Evolutionary conservation across 2,113 vertebrate species (phyloP), one percentile per base, ranked within the genome.

Genomic region (Nyctereutes procyonoides): DNA sequence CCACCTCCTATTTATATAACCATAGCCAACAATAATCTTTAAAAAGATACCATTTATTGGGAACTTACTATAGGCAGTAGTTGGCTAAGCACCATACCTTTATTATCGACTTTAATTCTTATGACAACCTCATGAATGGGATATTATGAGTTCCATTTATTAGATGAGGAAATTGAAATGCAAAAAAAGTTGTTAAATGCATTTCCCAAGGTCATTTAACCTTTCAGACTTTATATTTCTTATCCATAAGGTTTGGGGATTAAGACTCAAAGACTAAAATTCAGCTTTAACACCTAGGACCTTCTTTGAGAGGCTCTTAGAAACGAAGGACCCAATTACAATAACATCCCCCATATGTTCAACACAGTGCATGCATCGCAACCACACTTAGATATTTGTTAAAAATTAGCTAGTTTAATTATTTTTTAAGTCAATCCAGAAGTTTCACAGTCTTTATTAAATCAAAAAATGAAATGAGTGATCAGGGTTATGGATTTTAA

Each of bases 381-480:
- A 24, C 77, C 51, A 55, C 56, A 60, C 84, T 7, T 24, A 90
- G 60, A 7, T 73, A 94, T 60, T 88, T 94, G 71, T 80, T 85
- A n/a, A 90, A 97, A 93, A 86, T 53, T 73, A 30, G 19, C 38
- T 90, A 22, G 5, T 62, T 94, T 85, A 28, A 79, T 79, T 92
- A 88, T 35, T 80, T 80, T 38, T 38, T 80, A 48, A 81, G 55
- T 26, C 51, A 93, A 30, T 13, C 20, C 43, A 9, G 32, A 87
- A 81, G 28, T 89, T 93, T 95, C 26, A 62, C 1, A 88, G 53
- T 71, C 85, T 95, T 88, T 88, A 96, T 90, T 95, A 85, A 94
- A 88, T 28, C 58, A 81, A 60, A 30, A 81, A 88, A 88, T 95
- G 48, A 92, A 96, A 80, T 60, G 73, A 91, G 30, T 90, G 30